Percentiles rank a stretch among this genome's conserved stretches.
Evolutionary conservation across 2,888 invertebrate genomes (phyloP).

Genomic region (Portevinia maculata): DNA sequence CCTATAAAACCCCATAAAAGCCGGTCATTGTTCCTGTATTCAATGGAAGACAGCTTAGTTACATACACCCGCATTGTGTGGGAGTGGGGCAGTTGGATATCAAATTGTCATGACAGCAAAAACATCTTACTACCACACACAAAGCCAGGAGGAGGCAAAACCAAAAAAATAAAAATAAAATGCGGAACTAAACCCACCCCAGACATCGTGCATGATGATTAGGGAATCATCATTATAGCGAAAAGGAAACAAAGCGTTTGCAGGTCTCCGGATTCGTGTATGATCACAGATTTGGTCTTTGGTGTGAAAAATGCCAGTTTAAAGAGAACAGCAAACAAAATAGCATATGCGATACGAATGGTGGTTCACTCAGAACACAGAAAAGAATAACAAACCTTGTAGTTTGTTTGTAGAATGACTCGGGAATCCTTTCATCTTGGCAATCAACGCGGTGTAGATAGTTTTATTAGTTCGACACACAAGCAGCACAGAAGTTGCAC

Average conservation of each 20-base stretch:
- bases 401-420: background rate
- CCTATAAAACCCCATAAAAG: constrained; percentile 49
- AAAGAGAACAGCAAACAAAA: constrained; percentile 44
- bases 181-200: constrained; percentile 36
- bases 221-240: background rate
- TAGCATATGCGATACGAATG: constrained; percentile 2
- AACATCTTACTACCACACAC: background rate
- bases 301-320: constrained; percentile 59
- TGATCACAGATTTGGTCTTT: constrained; percentile 35
- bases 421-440: constrained; percentile 47
- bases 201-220: background rate
- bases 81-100: constrained; percentile 37
- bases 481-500: constrained; percentile 37
- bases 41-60: constrained; percentile 7
- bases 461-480: constrained; percentile 32
- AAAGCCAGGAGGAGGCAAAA: background rate
- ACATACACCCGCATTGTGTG: constrained; percentile 6
- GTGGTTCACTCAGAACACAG: constrained; percentile 34
- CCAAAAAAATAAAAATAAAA: background rate
- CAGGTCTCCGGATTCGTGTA: constrained; percentile 39
- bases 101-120: constrained; percentile 34
- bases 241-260: constrained; percentile 46
- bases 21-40: constrained; percentile 41
- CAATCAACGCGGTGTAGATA: constrained; percentile 9
- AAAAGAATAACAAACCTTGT: constrained; percentile 23